Evolutionary conservation across 2,888 invertebrate genomes (phyloP), one percentile per base, ranked within the genome.

Genomic region (Volucella inanis): DNA sequence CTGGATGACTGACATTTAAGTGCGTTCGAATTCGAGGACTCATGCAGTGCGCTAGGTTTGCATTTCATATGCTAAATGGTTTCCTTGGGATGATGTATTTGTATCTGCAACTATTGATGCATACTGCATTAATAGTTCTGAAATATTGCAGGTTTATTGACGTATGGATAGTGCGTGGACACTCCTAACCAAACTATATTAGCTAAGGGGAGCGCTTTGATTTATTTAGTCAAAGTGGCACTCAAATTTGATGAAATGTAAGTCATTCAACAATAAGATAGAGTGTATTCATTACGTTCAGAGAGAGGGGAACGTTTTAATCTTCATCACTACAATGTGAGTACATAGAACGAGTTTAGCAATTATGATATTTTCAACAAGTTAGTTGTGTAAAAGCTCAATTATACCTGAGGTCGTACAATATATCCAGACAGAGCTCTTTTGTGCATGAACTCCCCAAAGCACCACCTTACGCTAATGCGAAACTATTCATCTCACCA

Each of bases 1-100:
- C 57, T 59, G 31, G 31, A 67, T 79, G 72, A 79, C 72, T 79
- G 79, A 72, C 79, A 64, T 78, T 71, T 71, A 70, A 64, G 78
- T 61, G 64, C 62, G 62, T 70, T 62, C 49, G 65, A 74, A 61
- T 31, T 31, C 31, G 31, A 8, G 31, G 61, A 52, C 54, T 59
- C 68, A 71, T 64, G 62, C n/a, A 47, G 57, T 54, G 62, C 14
- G 49, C 18, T 14, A 22, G 31, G 41, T n/a, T 18, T 6, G 54
- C 31, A 52, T 43, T 31, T 50, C 39, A 41, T 65, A n/a, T 10
- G 10, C 12, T 4, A 10, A 43, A 15, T 39, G 54, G 45, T 55
- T 31, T 31, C 22, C 18, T 15, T 38, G 38, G 31, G 67, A 22
- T 76, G 76, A 68, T 54, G 68, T 47, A 68, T 62, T 39, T 61